A percentile compares a stretch with the other conserved stretches of the same genome.
These are phyloP conservation scores for Merops nubicus DNA, from an alignment of 2,113 vertebrate species.

Conservation along the genomic window DNA sequence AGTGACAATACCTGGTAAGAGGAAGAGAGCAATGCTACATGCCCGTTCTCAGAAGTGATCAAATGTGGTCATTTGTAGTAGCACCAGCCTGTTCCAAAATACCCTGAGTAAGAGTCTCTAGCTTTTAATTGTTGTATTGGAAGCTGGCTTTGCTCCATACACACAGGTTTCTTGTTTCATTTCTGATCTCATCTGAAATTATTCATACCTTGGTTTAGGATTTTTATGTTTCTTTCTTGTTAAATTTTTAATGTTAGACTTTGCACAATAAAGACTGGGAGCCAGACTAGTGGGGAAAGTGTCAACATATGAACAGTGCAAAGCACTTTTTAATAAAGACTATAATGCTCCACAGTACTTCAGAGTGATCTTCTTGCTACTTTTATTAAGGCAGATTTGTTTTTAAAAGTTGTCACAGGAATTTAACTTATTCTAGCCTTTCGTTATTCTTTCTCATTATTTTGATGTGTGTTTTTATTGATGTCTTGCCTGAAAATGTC, in stretches of 20 bases:
- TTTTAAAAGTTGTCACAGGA: background rate
- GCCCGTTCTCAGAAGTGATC: background rate
- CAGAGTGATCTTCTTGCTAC: background rate
- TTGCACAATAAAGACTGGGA: background rate
- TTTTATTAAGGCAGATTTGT: background rate
- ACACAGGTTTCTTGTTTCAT: background rate
- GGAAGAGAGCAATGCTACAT: background rate
- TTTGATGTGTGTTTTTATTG: background rate
- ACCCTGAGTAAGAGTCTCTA: background rate
- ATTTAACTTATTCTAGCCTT: background rate
- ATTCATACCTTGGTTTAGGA: background rate
- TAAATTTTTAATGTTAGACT: background rate
- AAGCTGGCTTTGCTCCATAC: background rate
- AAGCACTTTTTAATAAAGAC: background rate
- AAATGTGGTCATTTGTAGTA: background rate
- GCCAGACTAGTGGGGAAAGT: background rate
- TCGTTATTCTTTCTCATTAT: background rate
- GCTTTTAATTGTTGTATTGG: background rate
- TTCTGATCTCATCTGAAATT: background rate
- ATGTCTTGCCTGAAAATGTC: background rate
- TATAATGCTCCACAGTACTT: accelerated
- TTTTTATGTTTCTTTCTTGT: background rate
- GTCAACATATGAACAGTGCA: background rate
- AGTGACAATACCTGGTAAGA: background rate
- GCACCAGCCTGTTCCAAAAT: background rate